phyloP scores from a whole-genome alignment of 2,888 invertebrate genomes.

The Clunio marinus region DNA sequence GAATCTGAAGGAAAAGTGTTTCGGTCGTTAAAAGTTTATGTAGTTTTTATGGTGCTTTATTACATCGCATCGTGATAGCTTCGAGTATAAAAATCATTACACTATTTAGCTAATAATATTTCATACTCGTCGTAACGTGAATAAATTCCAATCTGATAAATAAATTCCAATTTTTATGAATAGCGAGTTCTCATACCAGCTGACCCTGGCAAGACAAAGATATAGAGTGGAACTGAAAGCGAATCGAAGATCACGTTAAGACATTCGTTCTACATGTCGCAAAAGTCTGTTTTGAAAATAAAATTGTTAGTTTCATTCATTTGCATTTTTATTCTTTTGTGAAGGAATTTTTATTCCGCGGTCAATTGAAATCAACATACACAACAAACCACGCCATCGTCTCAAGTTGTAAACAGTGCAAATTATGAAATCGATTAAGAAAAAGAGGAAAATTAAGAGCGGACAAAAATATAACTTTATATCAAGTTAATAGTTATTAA shows the following conservation, averaged over 20 bases:
- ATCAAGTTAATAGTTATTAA: conserved; percentile 13
- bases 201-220: background rate
- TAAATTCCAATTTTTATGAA: background rate
- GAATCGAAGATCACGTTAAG: background rate
- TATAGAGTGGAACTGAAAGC: conserved; percentile 1
- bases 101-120: too few relatives aligned
- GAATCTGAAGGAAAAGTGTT: too few relatives aligned
- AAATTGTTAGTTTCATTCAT: too few relatives aligned
- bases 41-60: background rate
- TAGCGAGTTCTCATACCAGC: background rate
- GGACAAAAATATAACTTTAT: conserved; percentile 1
- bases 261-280: conserved; percentile 18
- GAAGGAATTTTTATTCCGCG: background rate
- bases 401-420: background rate
- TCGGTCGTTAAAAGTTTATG: background rate
- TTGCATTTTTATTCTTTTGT: background rate
- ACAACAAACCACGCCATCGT: background rate
- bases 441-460: conserved; percentile 1
- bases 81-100: too few relatives aligned
- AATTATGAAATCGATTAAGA: conserved; percentile 15
- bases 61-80: too few relatives aligned
- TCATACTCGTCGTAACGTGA: too few relatives aligned
- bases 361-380: background rate
- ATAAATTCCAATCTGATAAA: background rate
- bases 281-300: background rate